These are phyloP conservation scores for Etheostoma spectabile DNA, from an alignment of 2,113 vertebrate genomes.

Conservation along the genomic window DNA sequence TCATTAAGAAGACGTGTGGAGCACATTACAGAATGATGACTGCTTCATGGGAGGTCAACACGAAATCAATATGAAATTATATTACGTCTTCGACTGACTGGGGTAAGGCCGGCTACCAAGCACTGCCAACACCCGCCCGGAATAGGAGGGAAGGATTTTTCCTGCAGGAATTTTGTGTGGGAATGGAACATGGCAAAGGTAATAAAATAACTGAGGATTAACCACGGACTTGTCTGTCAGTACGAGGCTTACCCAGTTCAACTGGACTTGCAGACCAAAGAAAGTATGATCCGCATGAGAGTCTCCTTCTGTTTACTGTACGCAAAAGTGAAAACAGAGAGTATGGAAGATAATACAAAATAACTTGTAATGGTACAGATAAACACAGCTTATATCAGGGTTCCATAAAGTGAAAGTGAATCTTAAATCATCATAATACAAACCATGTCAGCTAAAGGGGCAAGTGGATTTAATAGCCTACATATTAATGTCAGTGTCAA, in stretches of 20 bases:
- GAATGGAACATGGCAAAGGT: conserved; percentile 45
- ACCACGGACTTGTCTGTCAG: conserved; percentile 51
- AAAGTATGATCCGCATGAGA: conserved; percentile 9
- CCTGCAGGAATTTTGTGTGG: conserved; percentile 57
- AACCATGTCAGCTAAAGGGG: not conserved
- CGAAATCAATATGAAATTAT: conserved; percentile 88
- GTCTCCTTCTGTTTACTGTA: not conserved
- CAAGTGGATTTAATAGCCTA: not conserved
- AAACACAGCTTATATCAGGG: not conserved
- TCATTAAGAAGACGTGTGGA: conserved; percentile 86
- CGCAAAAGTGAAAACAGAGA: not conserved
- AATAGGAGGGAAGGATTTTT: conserved; percentile 60
- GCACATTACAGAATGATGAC: conserved; percentile 87
- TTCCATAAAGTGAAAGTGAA: not conserved
- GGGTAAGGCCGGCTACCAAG: conserved; percentile 62
- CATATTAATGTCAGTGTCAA: not conserved
- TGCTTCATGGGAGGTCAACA: conserved; percentile 88
- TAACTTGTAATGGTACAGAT: not conserved
- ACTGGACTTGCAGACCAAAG: conserved; percentile 33
- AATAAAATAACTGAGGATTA: conserved; percentile 48
- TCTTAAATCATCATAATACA: not conserved
- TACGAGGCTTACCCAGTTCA: conserved; percentile 24
- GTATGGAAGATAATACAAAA: not conserved
- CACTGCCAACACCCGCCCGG: conserved; percentile 57
- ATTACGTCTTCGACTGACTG: conserved; percentile 79